Conservation (phyloP, 2,113 vertebrate species). For the Petaurus breviceps region DNA sequence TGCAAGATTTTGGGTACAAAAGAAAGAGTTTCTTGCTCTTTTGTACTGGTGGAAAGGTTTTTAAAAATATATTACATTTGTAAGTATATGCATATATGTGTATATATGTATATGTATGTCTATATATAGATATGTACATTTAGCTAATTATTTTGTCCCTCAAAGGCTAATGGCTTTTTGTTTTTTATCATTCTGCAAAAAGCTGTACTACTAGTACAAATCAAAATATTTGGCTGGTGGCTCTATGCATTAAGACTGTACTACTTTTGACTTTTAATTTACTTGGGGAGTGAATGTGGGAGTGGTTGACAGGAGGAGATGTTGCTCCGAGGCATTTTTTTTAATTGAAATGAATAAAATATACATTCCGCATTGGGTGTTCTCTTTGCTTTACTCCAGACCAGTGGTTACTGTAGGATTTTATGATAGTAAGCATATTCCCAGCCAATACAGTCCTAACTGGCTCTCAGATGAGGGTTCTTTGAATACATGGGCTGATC, state of each 20-base stretch:
- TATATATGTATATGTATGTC: not conserved
- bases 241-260: not conserved
- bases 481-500: not conserved
- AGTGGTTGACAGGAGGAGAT: not conserved
- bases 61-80: conserved; percentile 4
- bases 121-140: not conserved
- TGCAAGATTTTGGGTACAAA: conserved; percentile 9
- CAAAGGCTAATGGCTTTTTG: not conserved
- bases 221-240: not conserved
- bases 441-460: not conserved
- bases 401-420: not conserved
- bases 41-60: conserved; percentile 14
- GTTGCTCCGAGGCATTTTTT: not conserved
- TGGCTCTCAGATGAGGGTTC: not conserved
- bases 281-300: not conserved
- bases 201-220: not conserved
- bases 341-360: not conserved
- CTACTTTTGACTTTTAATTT: not conserved
- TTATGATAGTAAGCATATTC: not conserved
- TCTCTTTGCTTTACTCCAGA: not conserved
- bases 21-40: not conserved
- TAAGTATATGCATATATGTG: not conserved
- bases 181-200: not conserved
- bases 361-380: not conserved
- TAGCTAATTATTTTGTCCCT: not conserved